These are phyloP conservation scores for Myanophis thanlyinensis DNA, from an alignment of 2,113 vertebrate genomes.

Conservation along the genomic window DNA sequence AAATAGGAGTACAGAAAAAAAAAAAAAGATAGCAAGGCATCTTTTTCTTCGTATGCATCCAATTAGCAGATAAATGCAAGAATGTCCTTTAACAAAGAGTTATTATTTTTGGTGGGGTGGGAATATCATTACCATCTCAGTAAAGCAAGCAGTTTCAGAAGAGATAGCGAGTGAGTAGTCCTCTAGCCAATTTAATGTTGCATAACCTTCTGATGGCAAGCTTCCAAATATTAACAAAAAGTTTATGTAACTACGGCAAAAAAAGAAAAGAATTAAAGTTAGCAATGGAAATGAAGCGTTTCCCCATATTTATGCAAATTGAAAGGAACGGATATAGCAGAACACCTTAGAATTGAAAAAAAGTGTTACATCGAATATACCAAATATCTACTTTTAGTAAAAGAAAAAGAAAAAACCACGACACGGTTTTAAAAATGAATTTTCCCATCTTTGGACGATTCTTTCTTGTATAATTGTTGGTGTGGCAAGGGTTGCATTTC, in stretches of 20 bases:
- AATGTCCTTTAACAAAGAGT: neutral
- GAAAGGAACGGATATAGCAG: neutral
- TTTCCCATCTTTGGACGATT: neutral
- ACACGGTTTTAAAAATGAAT: neutral
- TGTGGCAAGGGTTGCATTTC: neutral
- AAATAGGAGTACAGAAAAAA: neutral
- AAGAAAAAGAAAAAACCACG: neutral
- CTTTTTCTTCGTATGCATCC: neutral
- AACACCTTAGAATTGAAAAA: neutral
- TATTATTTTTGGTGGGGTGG: neutral
- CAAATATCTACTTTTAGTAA: neutral
- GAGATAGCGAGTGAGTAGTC: neutral
- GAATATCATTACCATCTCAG: neutral
- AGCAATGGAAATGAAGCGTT: neutral
- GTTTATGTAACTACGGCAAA: conserved; percentile 8
- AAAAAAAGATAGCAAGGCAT: neutral
- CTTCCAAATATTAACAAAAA: conserved; percentile 8
- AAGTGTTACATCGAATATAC: neutral
- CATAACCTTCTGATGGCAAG: conserved; percentile 9
- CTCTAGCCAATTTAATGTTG: conserved; percentile 2
- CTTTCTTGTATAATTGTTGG: neutral
- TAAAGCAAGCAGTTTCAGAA: neutral
- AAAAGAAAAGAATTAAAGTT: neutral
- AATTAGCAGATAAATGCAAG: neutral
- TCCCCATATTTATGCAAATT: neutral